Base-by-base conservation (phyloP, 2,113 vertebrate genomes). In the Conger conger region DNA sequence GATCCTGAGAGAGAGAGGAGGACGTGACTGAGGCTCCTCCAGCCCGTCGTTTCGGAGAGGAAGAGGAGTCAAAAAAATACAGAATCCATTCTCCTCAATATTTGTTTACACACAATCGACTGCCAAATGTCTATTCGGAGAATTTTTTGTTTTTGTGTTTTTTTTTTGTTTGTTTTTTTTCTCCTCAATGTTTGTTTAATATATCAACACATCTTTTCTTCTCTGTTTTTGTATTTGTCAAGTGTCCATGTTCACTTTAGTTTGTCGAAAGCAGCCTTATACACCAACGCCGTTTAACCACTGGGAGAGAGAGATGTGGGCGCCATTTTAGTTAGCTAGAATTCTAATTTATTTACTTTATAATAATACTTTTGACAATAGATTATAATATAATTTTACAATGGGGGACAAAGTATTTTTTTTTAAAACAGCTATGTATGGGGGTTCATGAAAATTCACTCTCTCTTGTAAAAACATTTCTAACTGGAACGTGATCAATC, bases 221-320 rank as follows among this genome's bases (percentile, higher is more conserved):
- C 5, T 27, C 18, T 63, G 3, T 63, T 63, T 50, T 63, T 63
- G 18, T 63, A 4, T 63, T 23, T 3, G 18, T 57, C 54, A 57
- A 0, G 54, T 4, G 9, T 73, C 68, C 33, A 17, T 73, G n/a
- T 38, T 80, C 45, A 76, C 79, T 23, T 35, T 86, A 15, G 76
- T 80, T 84, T 80, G 83, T 82, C 53, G 36, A n/a, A 76, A 82
- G 1, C 80, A 81, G 86, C 88, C 85, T 86, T 89, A 40, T 82
- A 60, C 63, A 87, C 73, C 86, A 60, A 18, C 76, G 63, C n/a
- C 63, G 76, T 84, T 82, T 60, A 68, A 84, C 30, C 33, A 40
- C 53, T 35, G 79, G 60, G 36, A 77, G 53, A 78, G 40, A 53
- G 60, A 89, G 23, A 68, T 11, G 23, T 76, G 53, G 79, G 40